Percentiles rank a stretch among this genome's conserved stretches.
These are phyloP conservation scores for Synergus gifuensis DNA, from an alignment of 2,888 invertebrate genomes.

Conservation along the genomic window DNA sequence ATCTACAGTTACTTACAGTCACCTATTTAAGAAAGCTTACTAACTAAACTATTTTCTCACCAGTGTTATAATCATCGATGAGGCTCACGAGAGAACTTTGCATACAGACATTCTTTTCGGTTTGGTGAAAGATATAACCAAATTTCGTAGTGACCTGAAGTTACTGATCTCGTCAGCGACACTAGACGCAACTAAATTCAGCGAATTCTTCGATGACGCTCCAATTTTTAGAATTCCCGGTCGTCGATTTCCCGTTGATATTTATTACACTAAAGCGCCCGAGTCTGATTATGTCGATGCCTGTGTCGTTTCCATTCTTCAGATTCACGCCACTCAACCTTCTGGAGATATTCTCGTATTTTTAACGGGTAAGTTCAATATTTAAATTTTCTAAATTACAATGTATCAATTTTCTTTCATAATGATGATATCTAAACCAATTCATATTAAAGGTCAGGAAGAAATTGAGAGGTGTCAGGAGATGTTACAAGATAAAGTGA, in stretches of 20 bases:
- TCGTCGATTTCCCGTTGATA: conserved; percentile 97
- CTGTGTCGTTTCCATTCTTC: conserved; percentile 96
- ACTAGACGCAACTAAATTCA: conserved; percentile 98
- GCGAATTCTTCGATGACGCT: conserved; percentile 98
- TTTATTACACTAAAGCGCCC: conserved; percentile 99
- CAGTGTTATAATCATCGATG: conserved; percentile 99
- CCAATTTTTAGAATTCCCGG: conserved; percentile 99
- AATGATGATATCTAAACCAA: background rate
- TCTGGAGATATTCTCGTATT: conserved; percentile 97
- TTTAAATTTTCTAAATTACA: no score
- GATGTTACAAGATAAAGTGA: conserved; percentile 92
- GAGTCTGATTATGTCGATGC: conserved; percentile 99
- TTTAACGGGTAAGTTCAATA: conserved; percentile 85
- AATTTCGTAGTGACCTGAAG: conserved; percentile 96
- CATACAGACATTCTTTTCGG: conserved; percentile 99
- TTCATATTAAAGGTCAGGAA: conserved; percentile 82
- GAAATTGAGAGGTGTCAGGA: conserved; percentile 95
- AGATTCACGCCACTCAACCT: conserved; percentile 98
- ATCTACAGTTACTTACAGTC: background rate
- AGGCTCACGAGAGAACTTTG: conserved; percentile 98
- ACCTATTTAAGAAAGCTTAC: conserved; percentile 35
- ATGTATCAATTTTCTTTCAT: no score
- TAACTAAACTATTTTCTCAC: background rate
- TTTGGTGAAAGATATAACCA: conserved; percentile 95
- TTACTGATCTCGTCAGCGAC: conserved; percentile 98